Base-by-base conservation (phyloP, 1,140 invertebrate species). In the Drosophila littoralis region DNA sequence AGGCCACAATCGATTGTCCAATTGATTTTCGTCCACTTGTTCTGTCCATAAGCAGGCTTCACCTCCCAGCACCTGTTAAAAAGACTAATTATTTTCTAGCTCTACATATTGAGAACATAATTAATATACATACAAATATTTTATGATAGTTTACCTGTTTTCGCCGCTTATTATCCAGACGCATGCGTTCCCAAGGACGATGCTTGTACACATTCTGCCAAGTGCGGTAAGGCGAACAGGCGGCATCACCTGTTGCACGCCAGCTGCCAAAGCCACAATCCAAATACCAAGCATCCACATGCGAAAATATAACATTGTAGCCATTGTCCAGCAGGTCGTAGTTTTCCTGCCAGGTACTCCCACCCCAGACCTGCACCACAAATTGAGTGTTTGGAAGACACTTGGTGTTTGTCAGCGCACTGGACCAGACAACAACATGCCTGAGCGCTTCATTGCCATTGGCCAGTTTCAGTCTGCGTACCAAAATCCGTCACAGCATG, bases 201-300 rank as follows among this genome's bases (percentile, higher is more conserved):
- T 97, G 97, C 90, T 95, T 96, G 91, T 97, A 97, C 1, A 97
- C 94, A 57, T 95, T 95, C 90, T 97, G 96, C 96, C 96, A 97
- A 1, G 95, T 96, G 45, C 95, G 94, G 84, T 97, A 97, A 1
- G 96, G 96, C 6, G 96, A 95, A 80, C 96, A 97, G 43, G 96
- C 95, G 0, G 95, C 96, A 46, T 95, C 95, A 0, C 66, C 93
- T 76, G 77, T 93, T 91, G 90, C 96, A 7, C 96, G 93, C 96
- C 96, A 97, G 45, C 94, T 95, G 1, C 96, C 96, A 83, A 96
- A 97, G 0, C 96, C 96, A 79, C 97, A 97, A 80, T 97, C 96
- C 58, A 97, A 93, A 92, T 97, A 97, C 96, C 96, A 97, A 1
- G 96, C 96, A 84, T 97, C 96, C 33, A 97, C 96, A 84, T 97